phyloP scores from a whole-genome alignment of 2,797 vertebrate species.

The Intellagama lesueurii region DNA sequence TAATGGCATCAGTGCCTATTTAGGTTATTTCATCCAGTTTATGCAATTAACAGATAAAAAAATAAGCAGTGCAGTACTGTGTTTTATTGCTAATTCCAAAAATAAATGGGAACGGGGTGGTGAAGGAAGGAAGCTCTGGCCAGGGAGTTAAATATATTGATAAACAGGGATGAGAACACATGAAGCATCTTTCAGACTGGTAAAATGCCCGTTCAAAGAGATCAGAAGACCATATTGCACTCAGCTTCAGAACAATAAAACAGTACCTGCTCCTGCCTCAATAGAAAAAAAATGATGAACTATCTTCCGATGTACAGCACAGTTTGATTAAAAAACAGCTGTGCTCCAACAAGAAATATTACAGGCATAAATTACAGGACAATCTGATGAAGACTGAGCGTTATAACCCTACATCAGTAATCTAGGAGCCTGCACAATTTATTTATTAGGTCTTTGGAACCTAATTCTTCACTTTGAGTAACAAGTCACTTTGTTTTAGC shows the following conservation, averaged over 20 bases:
- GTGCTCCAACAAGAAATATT: neutral
- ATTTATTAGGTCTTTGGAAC: neutral
- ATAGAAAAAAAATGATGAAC: neutral
- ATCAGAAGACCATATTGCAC: conserved; percentile 12
- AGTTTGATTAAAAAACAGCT: neutral
- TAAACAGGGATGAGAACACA: conserved; percentile 3
- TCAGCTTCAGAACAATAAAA: conserved; percentile 39
- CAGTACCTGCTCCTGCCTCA: conserved; percentile 18
- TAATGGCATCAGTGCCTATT: neutral
- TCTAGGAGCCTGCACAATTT: neutral
- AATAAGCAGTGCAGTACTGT: neutral
- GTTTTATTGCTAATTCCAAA: conserved; percentile 12
- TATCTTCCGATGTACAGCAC: conserved; percentile 14
- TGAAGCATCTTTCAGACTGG: conserved; percentile 35
- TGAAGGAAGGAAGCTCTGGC: neutral
- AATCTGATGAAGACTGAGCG: neutral
- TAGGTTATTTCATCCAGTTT: neutral
- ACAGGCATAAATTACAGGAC: conserved; percentile 27
- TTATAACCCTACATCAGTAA: neutral
- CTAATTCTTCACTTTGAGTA: neutral
- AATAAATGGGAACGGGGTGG: conserved; percentile 1
- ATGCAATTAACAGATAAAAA: conserved; percentile 15
- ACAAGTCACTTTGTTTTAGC: neutral
- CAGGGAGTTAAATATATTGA: conserved; percentile 27
- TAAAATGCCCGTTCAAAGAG: conserved; percentile 49